Evolutionary conservation across 2,113 vertebrate genomes (phyloP).

Genomic region (Thamnaconus septentrionalis): DNA sequence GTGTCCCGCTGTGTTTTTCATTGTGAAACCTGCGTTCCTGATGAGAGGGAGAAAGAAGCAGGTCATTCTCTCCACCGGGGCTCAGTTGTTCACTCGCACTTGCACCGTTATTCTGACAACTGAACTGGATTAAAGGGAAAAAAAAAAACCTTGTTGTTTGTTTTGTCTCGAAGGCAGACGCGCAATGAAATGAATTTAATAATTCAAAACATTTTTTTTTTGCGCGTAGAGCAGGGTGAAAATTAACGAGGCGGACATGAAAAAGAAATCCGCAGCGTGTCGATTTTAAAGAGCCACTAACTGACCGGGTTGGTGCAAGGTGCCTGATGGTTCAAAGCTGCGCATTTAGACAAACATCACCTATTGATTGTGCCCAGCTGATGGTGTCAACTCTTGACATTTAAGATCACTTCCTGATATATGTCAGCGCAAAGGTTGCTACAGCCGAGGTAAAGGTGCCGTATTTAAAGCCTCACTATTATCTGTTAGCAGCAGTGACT

Average conservation of each 20-base stretch:
- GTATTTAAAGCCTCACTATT: constrained; percentile 19
- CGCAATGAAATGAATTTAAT: too few relatives aligned
- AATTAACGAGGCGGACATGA: too few relatives aligned
- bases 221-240: too few relatives aligned
- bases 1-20: background rate
- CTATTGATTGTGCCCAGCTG: constrained; percentile 43
- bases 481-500: background rate
- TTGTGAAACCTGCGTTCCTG: background rate
- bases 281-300: background rate
- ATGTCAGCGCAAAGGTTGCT: constrained; percentile 29
- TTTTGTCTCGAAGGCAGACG: too few relatives aligned
- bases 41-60: too few relatives aligned
- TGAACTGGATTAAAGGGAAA: too few relatives aligned
- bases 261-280: background rate
- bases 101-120: too few relatives aligned
- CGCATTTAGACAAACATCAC: constrained; percentile 38
- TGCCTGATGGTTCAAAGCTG: constrained; percentile 20
- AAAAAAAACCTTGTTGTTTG: too few relatives aligned
- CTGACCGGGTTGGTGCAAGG: constrained; percentile 3
- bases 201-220: too few relatives aligned
- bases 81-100: too few relatives aligned
- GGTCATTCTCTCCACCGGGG: too few relatives aligned
- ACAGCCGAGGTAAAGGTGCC: constrained; percentile 22
- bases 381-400: constrained; percentile 58
- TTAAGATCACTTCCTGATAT: constrained; percentile 45